Base-by-base conservation (phyloP, 2,888 invertebrate species). In the Amphipoea oculea region DNA sequence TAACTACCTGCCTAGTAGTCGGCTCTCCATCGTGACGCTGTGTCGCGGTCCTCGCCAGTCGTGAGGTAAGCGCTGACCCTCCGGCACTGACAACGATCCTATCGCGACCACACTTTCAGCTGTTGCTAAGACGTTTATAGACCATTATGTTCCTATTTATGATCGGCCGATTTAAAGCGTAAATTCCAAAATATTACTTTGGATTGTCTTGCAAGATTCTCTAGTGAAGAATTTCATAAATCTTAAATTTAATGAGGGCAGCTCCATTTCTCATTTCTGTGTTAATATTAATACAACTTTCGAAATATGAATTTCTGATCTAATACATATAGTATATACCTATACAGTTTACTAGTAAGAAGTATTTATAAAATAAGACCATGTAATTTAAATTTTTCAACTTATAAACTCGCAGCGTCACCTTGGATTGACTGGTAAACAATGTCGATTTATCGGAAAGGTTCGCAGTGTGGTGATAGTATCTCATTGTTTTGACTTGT, bases 401-500 rank as follows among this genome's bases (percentile, higher is more conserved):
- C 86, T 89, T 86, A 88, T 62, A 68, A 71, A 48, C 54, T 75
- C 48, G 62, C 86, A 86, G 81, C 83, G 86, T 87, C 87, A 80
- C 84, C 89, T 90, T 87, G 88, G 48, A 66, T 75, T 65, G 66
- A 40, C 75, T 89, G 84, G 87, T 91, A 89, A 92, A 90, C 89
- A 90, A 90, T 92, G 88, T 89, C 90, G 87, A 91, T 93, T 92
- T 91, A 93, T 93, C 90, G 88, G 89, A 76, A 92, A 93, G 91
- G 92, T 91, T 91, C 86, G 89, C 92, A 90, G 89, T 90, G 92
- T 92, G 90, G 91, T 92, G 88, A 92, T 93, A 94, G 92, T 92
- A 95, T 94, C 92, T 94, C 91, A 94, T 95, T 95, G 94, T 96
- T 91, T 93, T 93, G 92, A 95, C 89, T 93, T 92, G 92, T 93